phyloP scores from a whole-genome alignment of 2,888 invertebrate species.

The Saturnia pavonia region DNA sequence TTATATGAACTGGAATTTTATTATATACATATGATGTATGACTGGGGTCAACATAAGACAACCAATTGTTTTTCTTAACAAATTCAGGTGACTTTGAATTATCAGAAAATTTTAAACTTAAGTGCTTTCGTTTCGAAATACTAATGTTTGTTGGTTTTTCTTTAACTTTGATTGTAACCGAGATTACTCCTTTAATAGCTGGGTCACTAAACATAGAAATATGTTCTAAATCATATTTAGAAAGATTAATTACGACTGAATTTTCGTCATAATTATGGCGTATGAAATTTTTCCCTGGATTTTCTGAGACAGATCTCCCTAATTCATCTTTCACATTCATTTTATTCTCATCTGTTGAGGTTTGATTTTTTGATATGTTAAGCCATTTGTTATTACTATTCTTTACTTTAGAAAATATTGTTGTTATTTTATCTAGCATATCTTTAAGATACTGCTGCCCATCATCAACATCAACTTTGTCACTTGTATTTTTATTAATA shows the following conservation, averaged over 20 bases:
- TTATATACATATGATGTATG: constrained; percentile 34
- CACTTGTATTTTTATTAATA: constrained; percentile 24
- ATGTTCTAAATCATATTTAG: constrained; percentile 58
- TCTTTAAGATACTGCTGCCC: constrained; percentile 58
- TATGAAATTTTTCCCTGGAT: constrained; percentile 38
- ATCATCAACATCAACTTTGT: constrained; percentile 38
- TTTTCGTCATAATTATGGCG: constrained; percentile 46
- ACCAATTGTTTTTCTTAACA: constrained; percentile 35
- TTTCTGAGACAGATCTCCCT: constrained; percentile 35
- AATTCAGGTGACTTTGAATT: constrained; percentile 30
- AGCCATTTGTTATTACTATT: constrained; percentile 32
- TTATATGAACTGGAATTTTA: constrained; percentile 20
- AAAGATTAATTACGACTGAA: constrained; percentile 56
- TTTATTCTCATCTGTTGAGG: constrained; percentile 27
- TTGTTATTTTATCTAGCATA: constrained; percentile 60
- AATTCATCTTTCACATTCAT: constrained; percentile 38
- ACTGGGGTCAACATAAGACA: constrained; percentile 29
- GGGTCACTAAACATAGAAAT: constrained; percentile 54
- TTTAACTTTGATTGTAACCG: constrained; percentile 55
- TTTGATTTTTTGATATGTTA: constrained; percentile 26
- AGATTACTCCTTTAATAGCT: constrained; percentile 42
- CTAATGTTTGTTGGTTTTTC: constrained; percentile 42
- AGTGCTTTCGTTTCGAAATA: constrained; percentile 40
- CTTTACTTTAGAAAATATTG: constrained; percentile 49
- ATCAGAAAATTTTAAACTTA: constrained; percentile 47